Evolutionary conservation across 2,113 vertebrate species (phyloP).

Genomic region (Sigmodon hispidus): DNA sequence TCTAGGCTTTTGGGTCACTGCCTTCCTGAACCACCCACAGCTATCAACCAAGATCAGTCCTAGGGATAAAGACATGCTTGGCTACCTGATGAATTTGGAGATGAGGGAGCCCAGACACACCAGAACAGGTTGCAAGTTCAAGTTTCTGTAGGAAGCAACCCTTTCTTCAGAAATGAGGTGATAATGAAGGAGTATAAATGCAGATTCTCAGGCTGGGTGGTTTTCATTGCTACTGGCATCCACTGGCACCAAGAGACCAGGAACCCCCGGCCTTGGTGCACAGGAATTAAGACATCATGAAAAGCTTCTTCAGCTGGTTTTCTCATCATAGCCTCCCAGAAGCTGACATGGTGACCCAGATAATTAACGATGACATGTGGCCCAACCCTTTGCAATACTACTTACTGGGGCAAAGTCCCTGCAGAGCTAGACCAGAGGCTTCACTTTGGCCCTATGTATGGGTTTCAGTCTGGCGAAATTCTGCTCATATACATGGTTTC

Average conservation of each 20-base stretch:
- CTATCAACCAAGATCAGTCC: conserved; percentile 38
- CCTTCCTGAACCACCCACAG: conserved; percentile 51
- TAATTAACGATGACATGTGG: conserved; percentile 64
- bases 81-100: conserved; percentile 47
- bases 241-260: conserved; percentile 68
- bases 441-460: neutral
- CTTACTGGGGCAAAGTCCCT: conserved; percentile 18
- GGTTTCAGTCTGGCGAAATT: conserved; percentile 50
- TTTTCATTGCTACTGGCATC: conserved; percentile 67
- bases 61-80: conserved; percentile 52
- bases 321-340: conserved; percentile 74
- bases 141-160: conserved; percentile 50
- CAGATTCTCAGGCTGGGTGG: conserved; percentile 65
- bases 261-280: conserved; percentile 45
- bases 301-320: conserved; percentile 78
- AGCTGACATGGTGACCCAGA: conserved; percentile 69
- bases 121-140: conserved; percentile 45
- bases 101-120: conserved; percentile 30
- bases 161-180: conserved; percentile 79
- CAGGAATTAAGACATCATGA: conserved; percentile 49
- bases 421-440: neutral
- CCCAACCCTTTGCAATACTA: conserved; percentile 43
- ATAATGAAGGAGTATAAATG: conserved; percentile 90
- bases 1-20: conserved; percentile 44
- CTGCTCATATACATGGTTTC: conserved; percentile 79